Conservation (phyloP, 2,888 invertebrate species). For the Hartigia nigra region DNA sequence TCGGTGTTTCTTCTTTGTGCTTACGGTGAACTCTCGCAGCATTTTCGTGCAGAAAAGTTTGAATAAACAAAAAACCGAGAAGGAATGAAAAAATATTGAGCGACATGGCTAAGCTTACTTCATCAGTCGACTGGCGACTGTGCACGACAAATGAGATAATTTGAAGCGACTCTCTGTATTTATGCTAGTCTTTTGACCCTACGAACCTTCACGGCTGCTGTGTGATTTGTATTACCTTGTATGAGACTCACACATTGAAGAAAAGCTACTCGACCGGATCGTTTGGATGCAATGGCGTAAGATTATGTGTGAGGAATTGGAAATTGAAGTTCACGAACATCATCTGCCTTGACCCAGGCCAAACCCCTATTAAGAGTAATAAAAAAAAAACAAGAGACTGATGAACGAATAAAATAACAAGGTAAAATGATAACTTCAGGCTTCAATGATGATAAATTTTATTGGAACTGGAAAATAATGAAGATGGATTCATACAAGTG, state of each 20-base stretch:
- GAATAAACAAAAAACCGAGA: constrained; percentile 13
- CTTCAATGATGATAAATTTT: background rate
- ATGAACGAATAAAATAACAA: background rate
- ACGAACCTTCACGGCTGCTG: background rate
- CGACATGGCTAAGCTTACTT: background rate
- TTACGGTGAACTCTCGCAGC: constrained; percentile 18
- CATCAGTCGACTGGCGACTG: background rate
- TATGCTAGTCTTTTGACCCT: background rate
- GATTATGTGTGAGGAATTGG: background rate
- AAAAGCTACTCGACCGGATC: background rate
- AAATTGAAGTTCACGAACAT: background rate
- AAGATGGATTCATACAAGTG: background rate
- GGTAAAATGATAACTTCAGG: background rate
- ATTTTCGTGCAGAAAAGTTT: constrained; percentile 11
- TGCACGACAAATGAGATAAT: background rate
- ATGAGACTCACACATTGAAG: background rate
- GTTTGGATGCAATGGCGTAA: background rate
- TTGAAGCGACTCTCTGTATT: background rate
- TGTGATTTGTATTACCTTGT: background rate
- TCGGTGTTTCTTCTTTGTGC: constrained; percentile 15
- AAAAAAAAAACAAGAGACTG: background rate
- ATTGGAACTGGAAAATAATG: background rate
- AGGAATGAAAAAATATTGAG: constrained; percentile 2
- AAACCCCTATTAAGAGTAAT: background rate
- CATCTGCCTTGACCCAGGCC: background rate